These are phyloP conservation scores for Scarus forsteni DNA, from an alignment of 2,797 vertebrate species.

Conservation along the genomic window DNA sequence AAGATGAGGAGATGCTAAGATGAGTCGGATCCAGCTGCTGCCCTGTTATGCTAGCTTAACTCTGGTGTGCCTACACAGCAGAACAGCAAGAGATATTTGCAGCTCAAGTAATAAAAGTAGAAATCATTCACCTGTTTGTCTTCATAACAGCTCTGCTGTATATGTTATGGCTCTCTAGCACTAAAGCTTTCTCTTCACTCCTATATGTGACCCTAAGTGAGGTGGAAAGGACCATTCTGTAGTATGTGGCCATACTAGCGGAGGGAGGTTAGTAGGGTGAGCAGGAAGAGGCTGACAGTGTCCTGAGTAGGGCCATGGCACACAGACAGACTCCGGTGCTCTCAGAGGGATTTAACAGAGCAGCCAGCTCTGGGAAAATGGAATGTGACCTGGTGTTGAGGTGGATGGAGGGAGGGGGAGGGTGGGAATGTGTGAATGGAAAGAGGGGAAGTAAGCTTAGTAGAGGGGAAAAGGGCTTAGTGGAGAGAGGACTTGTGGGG, in stretches of 20 bases:
- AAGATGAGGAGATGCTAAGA: too few species aligned
- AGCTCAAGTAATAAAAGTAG: too few species aligned
- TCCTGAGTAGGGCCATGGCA: conserved; percentile 44
- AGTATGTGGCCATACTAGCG: conserved; percentile 21
- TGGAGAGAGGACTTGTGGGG: not conserved
- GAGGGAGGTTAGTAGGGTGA: conserved; percentile 35
- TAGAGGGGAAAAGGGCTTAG: not conserved
- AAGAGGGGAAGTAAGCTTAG: not conserved
- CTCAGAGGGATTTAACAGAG: conserved; percentile 62
- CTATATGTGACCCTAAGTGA: conserved; percentile 3
- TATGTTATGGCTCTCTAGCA: not conserved
- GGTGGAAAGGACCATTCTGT: conserved; percentile 16
- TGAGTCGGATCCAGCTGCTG: too few species aligned
- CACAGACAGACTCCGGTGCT: conserved; percentile 45
- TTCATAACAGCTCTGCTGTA: not conserved
- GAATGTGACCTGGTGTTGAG: conserved; percentile 54
- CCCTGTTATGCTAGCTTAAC: too few species aligned
- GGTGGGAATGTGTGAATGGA: not conserved
- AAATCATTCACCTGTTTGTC: too few species aligned
- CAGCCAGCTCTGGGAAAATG: conserved; percentile 60
- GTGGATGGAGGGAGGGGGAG: conserved; percentile 10
- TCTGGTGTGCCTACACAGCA: too few species aligned
- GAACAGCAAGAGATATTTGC: too few species aligned
- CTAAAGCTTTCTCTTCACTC: not conserved
- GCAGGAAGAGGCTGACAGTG: conserved; percentile 51